Base-by-base conservation (phyloP, 2,888 invertebrate species). In the Vannuccia rotundouncinata region DNA sequence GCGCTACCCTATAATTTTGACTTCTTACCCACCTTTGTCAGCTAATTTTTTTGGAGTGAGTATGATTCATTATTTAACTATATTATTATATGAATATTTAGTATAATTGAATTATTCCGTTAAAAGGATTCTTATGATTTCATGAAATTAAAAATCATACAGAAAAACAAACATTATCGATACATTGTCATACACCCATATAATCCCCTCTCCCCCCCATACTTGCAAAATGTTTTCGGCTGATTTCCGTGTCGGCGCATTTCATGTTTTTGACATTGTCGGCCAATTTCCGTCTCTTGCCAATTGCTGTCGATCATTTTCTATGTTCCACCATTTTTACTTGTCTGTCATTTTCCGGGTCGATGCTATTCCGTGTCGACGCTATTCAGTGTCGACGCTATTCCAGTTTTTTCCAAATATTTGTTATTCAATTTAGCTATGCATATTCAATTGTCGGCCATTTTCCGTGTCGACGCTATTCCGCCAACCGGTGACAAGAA, bases 231-330 rank as follows among this genome's bases (percentile, higher is more conserved):
- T 66, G 66, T 22, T 66, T 17, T 66, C 66, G 66, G 25, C 66
- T 27, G 25, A n/a, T 66, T 66, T 66, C 66, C 66, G 66, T 66
- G 66, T 66, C 66, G 13, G 25, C 22, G 66, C 66, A 66, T n/a
- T 66, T 66, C 66, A 17, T 66, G 66, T 66, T 66, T 66, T 66
- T 66, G 66, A 5, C 66, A 66, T 66, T 66, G 66, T 66, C 66
- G 17, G 25, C 25, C 66, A n/a, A n/a, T 66, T 66, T 66, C 66
- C 66, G 25, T 27, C 66, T 66, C 25, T 66, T 66, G 66, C 66
- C 66, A 66, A n/a, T n/a, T 66, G 17, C 25, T 66, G 66, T 66
- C 66, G 66, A 66, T 66, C 66, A 66, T 66, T 66, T 66, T 66
- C 66, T 27, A 22, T 66, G 66, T 66, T 22, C 5, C 10, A 2